Conservation (phyloP, 2,888 invertebrate species). For the Melieria picta region DNA sequence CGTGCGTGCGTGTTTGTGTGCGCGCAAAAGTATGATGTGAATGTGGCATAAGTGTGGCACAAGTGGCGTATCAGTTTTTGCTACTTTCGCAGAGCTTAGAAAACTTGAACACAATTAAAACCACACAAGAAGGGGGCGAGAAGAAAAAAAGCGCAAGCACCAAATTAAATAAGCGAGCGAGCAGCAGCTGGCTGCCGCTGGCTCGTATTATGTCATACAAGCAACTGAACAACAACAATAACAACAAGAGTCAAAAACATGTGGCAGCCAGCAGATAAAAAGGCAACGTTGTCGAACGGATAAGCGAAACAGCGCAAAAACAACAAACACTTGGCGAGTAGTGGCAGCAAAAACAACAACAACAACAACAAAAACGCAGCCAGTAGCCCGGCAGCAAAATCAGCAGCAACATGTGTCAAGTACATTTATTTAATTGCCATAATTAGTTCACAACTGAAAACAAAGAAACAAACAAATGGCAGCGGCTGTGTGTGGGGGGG, state of each 20-base stretch:
- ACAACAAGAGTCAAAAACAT: not conserved
- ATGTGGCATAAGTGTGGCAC: too few relatives aligned
- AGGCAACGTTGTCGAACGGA: not conserved
- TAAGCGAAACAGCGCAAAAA: not conserved
- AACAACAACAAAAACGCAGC: not conserved
- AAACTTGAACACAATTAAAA: too few relatives aligned
- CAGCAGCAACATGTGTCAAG: constrained; percentile 27
- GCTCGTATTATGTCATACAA: too few relatives aligned
- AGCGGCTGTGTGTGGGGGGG: not conserved
- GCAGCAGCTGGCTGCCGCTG: too few relatives aligned
- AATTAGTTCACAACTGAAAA: constrained; percentile 25
- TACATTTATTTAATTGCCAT: constrained; percentile 31
- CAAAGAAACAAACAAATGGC: not conserved
- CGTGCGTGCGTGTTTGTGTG: too few relatives aligned
- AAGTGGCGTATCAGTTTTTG: too few relatives aligned
- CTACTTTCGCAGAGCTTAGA: too few relatives aligned
- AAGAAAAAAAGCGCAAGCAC: too few relatives aligned
- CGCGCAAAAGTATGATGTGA: too few relatives aligned
- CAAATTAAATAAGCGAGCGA: too few relatives aligned
- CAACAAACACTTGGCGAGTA: not conserved
- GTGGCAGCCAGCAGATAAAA: not conserved
- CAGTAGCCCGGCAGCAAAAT: not conserved
- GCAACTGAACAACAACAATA: not conserved
- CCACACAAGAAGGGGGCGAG: too few relatives aligned
- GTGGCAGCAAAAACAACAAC: not conserved